Evolutionary conservation across 2,888 invertebrate genomes (phyloP).

Genomic region (Dolichomitus sp.): DNA sequence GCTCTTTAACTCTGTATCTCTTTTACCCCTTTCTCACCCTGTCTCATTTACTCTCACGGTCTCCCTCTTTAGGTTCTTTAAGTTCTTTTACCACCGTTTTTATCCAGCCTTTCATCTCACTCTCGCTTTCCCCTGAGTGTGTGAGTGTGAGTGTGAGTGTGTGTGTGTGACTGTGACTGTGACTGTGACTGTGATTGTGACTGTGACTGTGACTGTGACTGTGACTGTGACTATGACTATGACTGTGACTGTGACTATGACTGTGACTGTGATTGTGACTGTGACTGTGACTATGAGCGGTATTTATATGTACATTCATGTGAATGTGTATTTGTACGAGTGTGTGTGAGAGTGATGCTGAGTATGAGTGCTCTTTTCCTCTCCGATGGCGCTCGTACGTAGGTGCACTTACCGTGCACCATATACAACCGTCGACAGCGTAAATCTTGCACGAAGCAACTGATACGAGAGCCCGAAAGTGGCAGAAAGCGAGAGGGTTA

Average conservation of each 20-base stretch:
- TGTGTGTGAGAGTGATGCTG: too few species aligned
- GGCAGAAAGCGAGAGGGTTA: slow-evolving; percentile 15
- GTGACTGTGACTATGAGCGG: too few species aligned
- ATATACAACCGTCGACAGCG: slow-evolving; percentile 13
- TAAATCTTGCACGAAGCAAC: slow-evolving; percentile 15
- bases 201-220: too few species aligned
- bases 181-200: too few species aligned
- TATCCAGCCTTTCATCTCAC: slow-evolving; percentile 37
- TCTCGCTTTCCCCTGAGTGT: slow-evolving; percentile 22
- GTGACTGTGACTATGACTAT: too few species aligned
- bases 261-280: too few species aligned
- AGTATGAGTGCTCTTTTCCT: not conserved
- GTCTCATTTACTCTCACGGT: slow-evolving; percentile 13
- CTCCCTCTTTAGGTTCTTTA: too few species aligned
- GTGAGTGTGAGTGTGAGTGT: too few species aligned
- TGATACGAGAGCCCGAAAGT: slow-evolving; percentile 10
- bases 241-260: too few species aligned
- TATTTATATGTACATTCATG: too few species aligned
- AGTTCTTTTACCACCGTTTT: slow-evolving; percentile 19
- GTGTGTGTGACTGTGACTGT: too few species aligned
- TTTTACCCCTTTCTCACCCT: not conserved
- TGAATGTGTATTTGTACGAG: too few species aligned
- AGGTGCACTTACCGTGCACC: slow-evolving; percentile 27
- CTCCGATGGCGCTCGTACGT: slow-evolving; percentile 1
- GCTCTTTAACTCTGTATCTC: slow-evolving; percentile 12